These are phyloP conservation scores for Ciconia nigra DNA, from an alignment of 2,797 vertebrate genomes.

Conservation along the genomic window DNA sequence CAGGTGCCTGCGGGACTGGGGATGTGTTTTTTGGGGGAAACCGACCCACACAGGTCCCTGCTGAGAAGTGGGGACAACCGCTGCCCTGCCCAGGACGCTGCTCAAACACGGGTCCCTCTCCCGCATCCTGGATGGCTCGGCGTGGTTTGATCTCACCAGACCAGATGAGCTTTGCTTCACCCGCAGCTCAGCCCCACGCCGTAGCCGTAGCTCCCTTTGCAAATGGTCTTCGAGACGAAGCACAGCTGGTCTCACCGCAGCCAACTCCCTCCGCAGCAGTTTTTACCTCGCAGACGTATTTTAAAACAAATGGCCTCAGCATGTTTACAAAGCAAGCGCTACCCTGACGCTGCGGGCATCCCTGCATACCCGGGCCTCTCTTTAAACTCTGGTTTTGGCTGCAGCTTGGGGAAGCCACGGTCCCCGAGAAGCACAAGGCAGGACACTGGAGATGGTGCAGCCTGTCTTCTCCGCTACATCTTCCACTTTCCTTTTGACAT, in stretches of 20 bases:
- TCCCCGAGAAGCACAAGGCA: background rate
- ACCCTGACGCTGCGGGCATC: accelerated
- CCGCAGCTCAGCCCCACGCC: background rate
- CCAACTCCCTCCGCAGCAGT: background rate
- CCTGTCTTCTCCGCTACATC: background rate
- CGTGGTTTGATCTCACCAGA: background rate
- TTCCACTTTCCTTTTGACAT: background rate
- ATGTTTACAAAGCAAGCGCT: background rate
- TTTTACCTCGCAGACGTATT: background rate
- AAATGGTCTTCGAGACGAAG: accelerated
- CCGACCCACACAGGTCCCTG: background rate
- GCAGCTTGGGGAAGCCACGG: accelerated
- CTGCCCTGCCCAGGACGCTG: background rate
- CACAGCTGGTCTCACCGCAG: background rate
- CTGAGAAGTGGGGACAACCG: accelerated
- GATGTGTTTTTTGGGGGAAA: background rate
- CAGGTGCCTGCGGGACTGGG: accelerated
- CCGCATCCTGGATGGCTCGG: background rate
- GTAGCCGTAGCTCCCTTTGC: accelerated
- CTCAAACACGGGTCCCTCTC: background rate
- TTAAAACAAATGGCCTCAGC: accelerated
- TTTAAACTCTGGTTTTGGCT: background rate
- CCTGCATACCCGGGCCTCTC: background rate
- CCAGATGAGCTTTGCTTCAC: background rate
- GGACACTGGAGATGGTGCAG: accelerated